Evolutionary conservation across 2,888 invertebrate species (phyloP).

Genomic region (Tuberolachnus salignus): DNA sequence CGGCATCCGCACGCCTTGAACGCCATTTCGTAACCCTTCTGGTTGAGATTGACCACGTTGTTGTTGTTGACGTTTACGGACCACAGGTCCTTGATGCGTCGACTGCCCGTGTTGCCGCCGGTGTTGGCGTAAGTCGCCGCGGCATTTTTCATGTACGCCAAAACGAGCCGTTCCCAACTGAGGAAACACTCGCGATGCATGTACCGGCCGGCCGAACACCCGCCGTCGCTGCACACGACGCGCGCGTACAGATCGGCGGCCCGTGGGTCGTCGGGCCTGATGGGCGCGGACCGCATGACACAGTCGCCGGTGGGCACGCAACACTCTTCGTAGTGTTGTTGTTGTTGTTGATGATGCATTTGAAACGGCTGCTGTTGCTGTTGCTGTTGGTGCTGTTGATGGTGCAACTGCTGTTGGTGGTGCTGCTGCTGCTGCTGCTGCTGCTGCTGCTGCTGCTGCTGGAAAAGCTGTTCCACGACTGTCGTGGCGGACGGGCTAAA

Average conservation of each 20-base stretch:
- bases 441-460: slow-evolving; percentile 21
- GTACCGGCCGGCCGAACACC: slow-evolving; percentile 84
- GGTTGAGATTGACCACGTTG: slow-evolving; percentile 62
- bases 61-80: slow-evolving; percentile 64
- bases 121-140: slow-evolving; percentile 79
- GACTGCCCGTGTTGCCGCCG: slow-evolving; percentile 69
- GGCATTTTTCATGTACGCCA: slow-evolving; percentile 84
- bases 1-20: slow-evolving; percentile 94
- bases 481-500: slow-evolving; percentile 48
- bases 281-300: slow-evolving; percentile 68
- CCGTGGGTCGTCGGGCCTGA: slow-evolving; percentile 73
- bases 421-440: slow-evolving; percentile 59
- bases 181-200: slow-evolving; percentile 98
- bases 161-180: slow-evolving; percentile 87
- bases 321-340: slow-evolving; percentile 71
- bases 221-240: slow-evolving; percentile 93
- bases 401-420: slow-evolving; percentile 69
- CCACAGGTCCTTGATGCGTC: slow-evolving; percentile 94
- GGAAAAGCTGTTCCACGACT: slow-evolving; percentile 37
- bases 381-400: slow-evolving; percentile 65
- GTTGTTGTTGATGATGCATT: slow-evolving; percentile 61
- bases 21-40: slow-evolving; percentile 95
- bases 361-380: slow-evolving; percentile 57
- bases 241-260: slow-evolving; percentile 86
- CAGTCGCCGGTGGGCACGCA: slow-evolving; percentile 84